Percentiles rank a stretch among this genome's conserved stretches.
Evolutionary conservation across 2,113 vertebrate genomes (phyloP).

Genomic region (Lontra canadensis): DNA sequence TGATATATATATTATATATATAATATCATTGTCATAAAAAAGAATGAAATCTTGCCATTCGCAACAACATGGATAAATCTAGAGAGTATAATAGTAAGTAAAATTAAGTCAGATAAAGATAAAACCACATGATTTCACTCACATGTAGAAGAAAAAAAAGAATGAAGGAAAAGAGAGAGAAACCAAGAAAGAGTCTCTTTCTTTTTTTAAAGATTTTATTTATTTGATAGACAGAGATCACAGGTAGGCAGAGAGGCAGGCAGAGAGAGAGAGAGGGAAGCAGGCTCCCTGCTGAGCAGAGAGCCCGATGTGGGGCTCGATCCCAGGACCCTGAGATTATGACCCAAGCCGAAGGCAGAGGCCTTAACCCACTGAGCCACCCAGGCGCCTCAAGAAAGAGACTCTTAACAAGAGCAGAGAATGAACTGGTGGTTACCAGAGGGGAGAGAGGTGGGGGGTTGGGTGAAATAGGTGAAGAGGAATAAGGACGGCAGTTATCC

Average conservation of each 20-base stretch:
- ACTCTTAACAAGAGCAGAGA: background rate
- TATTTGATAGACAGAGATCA: no score
- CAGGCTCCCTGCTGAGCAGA: no score
- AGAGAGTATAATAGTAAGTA: background rate
- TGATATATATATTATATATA: background rate
- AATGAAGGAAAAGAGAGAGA: background rate
- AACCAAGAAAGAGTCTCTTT: background rate
- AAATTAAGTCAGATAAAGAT: background rate
- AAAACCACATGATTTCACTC: background rate
- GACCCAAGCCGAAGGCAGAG: no score
- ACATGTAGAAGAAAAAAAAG: background rate
- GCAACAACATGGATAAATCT: background rate
- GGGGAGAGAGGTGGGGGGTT: background rate
- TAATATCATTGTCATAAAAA: background rate
- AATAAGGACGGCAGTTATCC: background rate
- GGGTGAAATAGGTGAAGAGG: background rate
- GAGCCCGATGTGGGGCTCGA: no score
- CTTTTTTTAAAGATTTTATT: no score
- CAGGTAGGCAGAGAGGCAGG: no score
- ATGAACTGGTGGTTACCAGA: background rate
- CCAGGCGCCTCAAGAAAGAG: background rate
- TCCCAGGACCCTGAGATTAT: no score
- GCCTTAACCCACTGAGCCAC: no score
- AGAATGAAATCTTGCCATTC: background rate
- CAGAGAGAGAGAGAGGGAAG: no score